Base-by-base conservation (phyloP, 2,113 vertebrate genomes). In the Callionymus lyra region DNA sequence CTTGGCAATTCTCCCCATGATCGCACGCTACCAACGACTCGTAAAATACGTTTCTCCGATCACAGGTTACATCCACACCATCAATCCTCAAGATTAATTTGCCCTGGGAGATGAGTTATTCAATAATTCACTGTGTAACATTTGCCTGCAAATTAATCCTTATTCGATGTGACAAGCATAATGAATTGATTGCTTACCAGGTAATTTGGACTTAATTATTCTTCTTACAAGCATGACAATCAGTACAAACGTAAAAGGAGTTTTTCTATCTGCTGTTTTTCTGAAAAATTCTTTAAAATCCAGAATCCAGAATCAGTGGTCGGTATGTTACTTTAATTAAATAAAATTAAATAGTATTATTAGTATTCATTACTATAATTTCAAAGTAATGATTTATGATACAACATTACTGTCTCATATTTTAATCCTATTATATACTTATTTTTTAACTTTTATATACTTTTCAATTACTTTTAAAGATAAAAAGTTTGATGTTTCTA, bases 111-210 rank as follows among this genome's bases (percentile, higher is more conserved):
- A 76, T 69, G 68, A 71, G 59, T 72, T 83, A 65, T 63, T 85
- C 54, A 80, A 81, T 84, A 79, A 85, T 83, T 82, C 63, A 82
- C 73, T 62, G 59, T 69, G 77, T 79, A 77, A 84, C 74, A 80
- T 75, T 77, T 77, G 51, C 63, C 54, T 50, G 67, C 70, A 79
- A 80, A 84, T 82, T 60, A 84, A 82, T 82, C 63, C 66, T 76
- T 52, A 80, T 77, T 82, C 63, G 64, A 60, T 66, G 54, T 73
- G 77, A 82, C 72, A 77, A 49, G 68, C 49, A 54, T 40, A 79
- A 80, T 84, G 67, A 81, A 74, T 78, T 73, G 65, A 78, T 82
- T 73, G 73, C 77, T 77, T 73, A 82, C 70, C 63, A 79, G 65
- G 74, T 81, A 70, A 84, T 83, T 81, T 74, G 55, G 55, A 75